Evolutionary conservation across 2,113 vertebrate genomes (phyloP).

Genomic region (Mastomys coucha): DNA sequence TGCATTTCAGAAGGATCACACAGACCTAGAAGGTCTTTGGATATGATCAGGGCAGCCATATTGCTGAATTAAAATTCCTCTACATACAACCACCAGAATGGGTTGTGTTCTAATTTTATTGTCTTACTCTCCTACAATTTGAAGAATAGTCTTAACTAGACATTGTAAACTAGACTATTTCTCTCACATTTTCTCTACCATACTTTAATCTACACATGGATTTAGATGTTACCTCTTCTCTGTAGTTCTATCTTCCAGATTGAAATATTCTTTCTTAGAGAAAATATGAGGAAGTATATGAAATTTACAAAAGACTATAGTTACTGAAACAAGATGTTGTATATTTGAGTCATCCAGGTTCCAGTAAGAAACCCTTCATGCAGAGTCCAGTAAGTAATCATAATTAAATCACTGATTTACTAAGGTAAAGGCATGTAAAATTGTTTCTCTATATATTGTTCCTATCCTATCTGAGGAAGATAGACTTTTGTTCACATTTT

Average conservation of each 20-base stretch:
- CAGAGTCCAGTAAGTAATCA: neutral
- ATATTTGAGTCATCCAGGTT: neutral
- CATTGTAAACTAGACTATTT: neutral
- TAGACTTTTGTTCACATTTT: neutral
- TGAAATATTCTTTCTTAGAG: neutral
- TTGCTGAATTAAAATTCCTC: too few species aligned
- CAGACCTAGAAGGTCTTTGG: too few species aligned
- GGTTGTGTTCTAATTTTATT: neutral
- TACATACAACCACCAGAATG: neutral
- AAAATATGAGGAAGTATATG: neutral
- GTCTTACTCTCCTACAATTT: neutral
- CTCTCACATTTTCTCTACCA: neutral
- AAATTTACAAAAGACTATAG: neutral
- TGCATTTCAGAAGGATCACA: too few species aligned
- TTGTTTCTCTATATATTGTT: neutral
- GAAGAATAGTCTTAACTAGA: neutral
- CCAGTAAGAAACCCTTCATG: neutral
- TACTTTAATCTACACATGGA: neutral
- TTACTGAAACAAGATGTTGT: neutral
- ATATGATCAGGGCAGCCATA: too few species aligned
- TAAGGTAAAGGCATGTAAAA: neutral
- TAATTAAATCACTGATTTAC: neutral
- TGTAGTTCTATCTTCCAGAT: too few species aligned
- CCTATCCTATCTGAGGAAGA: too few species aligned
- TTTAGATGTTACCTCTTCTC: neutral